Evolutionary conservation across 2,113 vertebrate genomes (phyloP).

Genomic region (Vombatus ursinus): DNA sequence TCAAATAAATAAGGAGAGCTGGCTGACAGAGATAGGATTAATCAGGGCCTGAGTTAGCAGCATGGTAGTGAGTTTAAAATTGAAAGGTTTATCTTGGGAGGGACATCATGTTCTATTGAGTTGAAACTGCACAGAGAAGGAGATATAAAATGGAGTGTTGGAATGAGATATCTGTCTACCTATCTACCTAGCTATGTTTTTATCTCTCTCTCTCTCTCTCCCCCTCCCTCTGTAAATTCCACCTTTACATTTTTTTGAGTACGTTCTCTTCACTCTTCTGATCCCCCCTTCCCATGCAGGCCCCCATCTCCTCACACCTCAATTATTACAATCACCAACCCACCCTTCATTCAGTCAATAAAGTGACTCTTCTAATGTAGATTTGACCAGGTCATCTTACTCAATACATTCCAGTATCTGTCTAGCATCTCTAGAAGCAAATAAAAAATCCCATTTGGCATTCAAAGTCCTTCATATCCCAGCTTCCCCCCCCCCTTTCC

Average conservation of each 20-base stretch:
- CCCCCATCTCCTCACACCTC: neutral
- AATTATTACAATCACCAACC: neutral
- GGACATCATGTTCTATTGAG: neutral
- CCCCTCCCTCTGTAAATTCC: accelerated
- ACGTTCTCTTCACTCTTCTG: neutral
- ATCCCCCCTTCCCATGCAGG: too few relatives aligned
- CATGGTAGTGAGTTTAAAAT: neutral
- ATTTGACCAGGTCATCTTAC: neutral
- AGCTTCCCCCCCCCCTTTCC: too few relatives aligned
- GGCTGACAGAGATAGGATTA: too few relatives aligned
- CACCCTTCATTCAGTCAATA: neutral
- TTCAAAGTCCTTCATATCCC: neutral
- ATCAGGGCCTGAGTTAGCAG: neutral
- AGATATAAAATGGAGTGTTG: neutral
- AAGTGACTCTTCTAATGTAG: neutral
- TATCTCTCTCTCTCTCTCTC: neutral
- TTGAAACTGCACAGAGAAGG: neutral
- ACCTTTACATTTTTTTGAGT: neutral
- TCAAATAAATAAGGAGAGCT: too few relatives aligned
- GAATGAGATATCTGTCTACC: neutral
- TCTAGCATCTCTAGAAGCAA: neutral
- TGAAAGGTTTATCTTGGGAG: neutral
- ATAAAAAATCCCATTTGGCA: neutral
- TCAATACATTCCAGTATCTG: neutral
- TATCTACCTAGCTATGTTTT: neutral